Base-by-base conservation (phyloP, 2,888 invertebrate species). In the Beris chalybata region DNA sequence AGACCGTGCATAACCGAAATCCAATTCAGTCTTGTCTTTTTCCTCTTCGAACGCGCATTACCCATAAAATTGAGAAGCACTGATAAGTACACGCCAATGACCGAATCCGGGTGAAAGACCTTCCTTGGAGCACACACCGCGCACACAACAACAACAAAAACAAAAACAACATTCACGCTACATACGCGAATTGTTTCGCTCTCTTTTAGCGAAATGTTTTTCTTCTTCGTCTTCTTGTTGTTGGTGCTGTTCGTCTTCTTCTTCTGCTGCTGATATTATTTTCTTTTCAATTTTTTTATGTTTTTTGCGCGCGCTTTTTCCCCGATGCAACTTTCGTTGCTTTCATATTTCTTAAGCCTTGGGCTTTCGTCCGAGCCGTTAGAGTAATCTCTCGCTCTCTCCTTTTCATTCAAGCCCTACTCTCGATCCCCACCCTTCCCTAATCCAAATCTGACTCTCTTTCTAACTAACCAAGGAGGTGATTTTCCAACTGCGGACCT, bases 61-160 rank as follows among this genome's bases (percentile, higher is more conserved):
- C 12, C 38, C 54, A 45, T 22, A 32, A 55, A 54, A 38, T 66
- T 63, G 63, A 67, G 64, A 63, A 63, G 55, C 67, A 57, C 63
- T 63, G 56, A 52, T 57, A 52, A 64, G 54, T 45, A 79, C 78
- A 79, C 80, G 80, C 80, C 80, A 80, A 80, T 80, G 80, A 80
- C 80, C 80, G 80, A 79, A 79, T 79, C 79, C 80, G 80, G 80
- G 80, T 80, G 80, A 80, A 80, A 80, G 80, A 80, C 80, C 80
- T 80, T 80, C 79, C 72, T 72, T 73, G 73, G 65, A 65, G 65
- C 65, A 55, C n/a, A 29, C n/a, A 29, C 53, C 38, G 38, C 38
- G 38, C 38, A 38, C 38, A 38, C 38, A 5, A 38, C 38, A 5
- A 22, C 22, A 22, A 22, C 22, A 22, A 22, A 22, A 22, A 22